A percentile compares a stretch with the other conserved stretches of the same genome.
Evolutionary conservation across 2,113 vertebrate genomes (phyloP).

Genomic region (Rallus limicola): DNA sequence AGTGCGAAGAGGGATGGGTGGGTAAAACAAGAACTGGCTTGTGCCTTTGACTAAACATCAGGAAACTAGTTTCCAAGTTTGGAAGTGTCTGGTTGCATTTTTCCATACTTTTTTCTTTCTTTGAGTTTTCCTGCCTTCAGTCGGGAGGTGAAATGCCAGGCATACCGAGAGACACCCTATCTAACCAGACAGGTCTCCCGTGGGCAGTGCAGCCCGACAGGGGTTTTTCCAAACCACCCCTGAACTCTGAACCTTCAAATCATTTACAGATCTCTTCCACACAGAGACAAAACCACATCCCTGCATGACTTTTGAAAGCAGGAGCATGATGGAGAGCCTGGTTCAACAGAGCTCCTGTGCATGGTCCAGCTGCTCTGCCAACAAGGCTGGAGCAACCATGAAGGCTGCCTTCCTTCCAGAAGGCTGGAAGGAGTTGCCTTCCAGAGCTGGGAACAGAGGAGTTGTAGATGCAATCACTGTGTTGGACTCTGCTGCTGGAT

Average conservation of each 20-base stretch:
- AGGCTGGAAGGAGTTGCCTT: neutral
- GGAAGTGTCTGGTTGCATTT: neutral
- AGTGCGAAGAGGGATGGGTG: neutral
- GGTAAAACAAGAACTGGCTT: neutral
- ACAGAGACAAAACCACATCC: neutral
- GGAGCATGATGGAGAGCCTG: neutral
- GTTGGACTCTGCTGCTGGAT: neutral
- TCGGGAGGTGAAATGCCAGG: slow-evolving; percentile 44
- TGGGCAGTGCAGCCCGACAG: accelerated
- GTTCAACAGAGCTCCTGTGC: neutral
- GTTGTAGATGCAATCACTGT: neutral
- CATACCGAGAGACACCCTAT: slow-evolving; percentile 32
- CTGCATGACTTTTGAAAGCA: neutral
- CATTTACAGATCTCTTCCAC: slow-evolving; percentile 13
- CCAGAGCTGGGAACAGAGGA: neutral
- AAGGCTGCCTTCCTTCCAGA: neutral
- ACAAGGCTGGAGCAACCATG: neutral
- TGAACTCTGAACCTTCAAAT: slow-evolving; percentile 62
- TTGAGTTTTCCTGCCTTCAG: slow-evolving; percentile 11
- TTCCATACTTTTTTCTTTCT: neutral
- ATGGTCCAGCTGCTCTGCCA: neutral
- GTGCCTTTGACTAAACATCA: slow-evolving; percentile 1
- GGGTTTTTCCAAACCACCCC: slow-evolving; percentile 25
- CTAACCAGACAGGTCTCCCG: neutral
- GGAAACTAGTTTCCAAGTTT: neutral